Evolutionary conservation across 1,140 invertebrate species (phyloP), one percentile per base, ranked within the genome.

Genomic region (Brachionus paranguensis): DNA sequence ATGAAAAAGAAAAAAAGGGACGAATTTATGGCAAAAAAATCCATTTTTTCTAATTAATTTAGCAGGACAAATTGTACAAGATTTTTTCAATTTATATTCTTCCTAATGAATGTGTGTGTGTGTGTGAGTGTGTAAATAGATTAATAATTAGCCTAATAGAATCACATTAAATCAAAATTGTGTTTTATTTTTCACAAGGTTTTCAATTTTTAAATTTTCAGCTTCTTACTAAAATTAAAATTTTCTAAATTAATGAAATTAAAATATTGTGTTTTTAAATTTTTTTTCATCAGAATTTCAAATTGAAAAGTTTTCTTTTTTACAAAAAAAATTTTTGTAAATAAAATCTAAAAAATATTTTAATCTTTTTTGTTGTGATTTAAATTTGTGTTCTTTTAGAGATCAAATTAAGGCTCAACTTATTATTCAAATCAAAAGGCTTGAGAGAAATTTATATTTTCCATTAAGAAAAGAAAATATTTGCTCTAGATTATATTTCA

Each of bases 1-100:
- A n/a, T 64, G 12, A 83, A 83, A 53, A 60, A 68, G n/a, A 81
- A 81, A 27, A 60, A 81, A 81, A 17, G 78, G 12, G 78, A 81
- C 5, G 78, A 81, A 29, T 81, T 81, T 33, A 81, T 81, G n/a
- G 78, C 78, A 27, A 81, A 81, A 64, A 81, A 81, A 47, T 81
- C 78, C 17, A 81, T 81, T 14, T 81, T 81, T 45, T 45, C 53
- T 50, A 47, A 78, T 47, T 78, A 68, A 81, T 29, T 27, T 29
- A 29, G 29, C 50, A 74, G 43, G 37, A 43, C 41, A 27, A 37
- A 50, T 50, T 27, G 41, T 50, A 72, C 33, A 72, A 43, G 17
- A n/a, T 41, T 41, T 72, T 43, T 72, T 41, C 14, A 43, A 11
- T 37, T n/a, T 6, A 41, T 41, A 68, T 72, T 72, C 37, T 72